Percentiles rank a stretch among this genome's conserved stretches.
These are phyloP conservation scores for Minunthozetes semirufus DNA, from an alignment of 2,888 invertebrate genomes.

Conservation along the genomic window DNA sequence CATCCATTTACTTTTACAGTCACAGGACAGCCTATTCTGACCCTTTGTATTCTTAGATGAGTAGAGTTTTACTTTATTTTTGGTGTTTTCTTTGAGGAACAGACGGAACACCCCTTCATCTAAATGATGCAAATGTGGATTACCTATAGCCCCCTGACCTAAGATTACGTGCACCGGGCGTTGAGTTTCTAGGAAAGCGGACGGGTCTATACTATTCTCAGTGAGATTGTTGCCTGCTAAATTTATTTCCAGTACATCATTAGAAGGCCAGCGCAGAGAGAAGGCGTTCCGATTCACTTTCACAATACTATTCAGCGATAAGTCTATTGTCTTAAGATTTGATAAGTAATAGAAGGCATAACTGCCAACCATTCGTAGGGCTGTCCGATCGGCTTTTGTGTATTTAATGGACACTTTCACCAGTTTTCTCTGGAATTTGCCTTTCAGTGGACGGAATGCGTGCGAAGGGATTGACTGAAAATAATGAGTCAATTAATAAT, in stretches of 20 bases:
- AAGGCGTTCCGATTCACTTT: constrained; percentile 33
- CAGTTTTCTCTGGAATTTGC: constrained; percentile 34
- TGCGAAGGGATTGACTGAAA: constrained; percentile 33
- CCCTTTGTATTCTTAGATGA: constrained; percentile 31
- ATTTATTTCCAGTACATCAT: constrained; percentile 31
- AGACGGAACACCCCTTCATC: constrained; percentile 36
- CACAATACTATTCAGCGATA: constrained; percentile 34
- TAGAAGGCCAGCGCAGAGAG: constrained; percentile 33
- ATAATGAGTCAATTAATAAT: background rate
- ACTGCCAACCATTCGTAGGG: constrained; percentile 33
- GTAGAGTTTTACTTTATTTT: constrained; percentile 26
- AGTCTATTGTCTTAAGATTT: constrained; percentile 32
- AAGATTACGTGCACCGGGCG: constrained; percentile 28
- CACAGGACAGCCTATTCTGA: constrained; percentile 27
- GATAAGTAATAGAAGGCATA: constrained; percentile 37
- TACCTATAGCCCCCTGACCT: constrained; percentile 21
- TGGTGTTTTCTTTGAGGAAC: constrained; percentile 31
- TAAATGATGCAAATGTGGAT: constrained; percentile 32
- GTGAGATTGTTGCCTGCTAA: constrained; percentile 35
- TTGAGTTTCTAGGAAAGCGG: constrained; percentile 29
- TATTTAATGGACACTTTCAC: constrained; percentile 33
- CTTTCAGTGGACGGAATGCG: constrained; percentile 35
- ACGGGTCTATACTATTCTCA: constrained; percentile 31
- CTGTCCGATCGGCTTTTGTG: constrained; percentile 21
- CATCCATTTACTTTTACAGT: constrained; percentile 32